These are phyloP conservation scores for Panagrolaimus sp. DNA, from an alignment of 1,140 invertebrate species.

Conservation along the genomic window DNA sequence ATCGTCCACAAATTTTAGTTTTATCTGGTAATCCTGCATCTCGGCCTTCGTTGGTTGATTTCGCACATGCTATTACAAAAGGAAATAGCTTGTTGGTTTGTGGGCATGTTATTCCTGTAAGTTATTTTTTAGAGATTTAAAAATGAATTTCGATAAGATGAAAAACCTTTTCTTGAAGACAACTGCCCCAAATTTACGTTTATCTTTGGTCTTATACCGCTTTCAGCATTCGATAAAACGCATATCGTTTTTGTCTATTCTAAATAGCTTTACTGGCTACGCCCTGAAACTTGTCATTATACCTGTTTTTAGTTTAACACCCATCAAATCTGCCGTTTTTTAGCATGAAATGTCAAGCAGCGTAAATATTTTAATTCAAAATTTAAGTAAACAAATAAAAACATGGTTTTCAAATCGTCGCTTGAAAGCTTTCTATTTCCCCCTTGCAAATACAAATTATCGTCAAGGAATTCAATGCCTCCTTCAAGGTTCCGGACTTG, in stretches of 20 bases:
- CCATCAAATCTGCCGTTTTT: too few species aligned
- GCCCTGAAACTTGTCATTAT: too few species aligned
- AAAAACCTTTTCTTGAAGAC: not conserved
- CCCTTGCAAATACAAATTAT: slow-evolving; percentile 15
- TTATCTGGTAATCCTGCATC: slow-evolving; percentile 75
- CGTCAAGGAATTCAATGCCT: slow-evolving; percentile 21
- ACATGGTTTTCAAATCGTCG: slow-evolving; percentile 19
- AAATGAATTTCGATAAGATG: too few species aligned
- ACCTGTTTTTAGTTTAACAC: too few species aligned
- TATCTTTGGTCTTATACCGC: too few species aligned
- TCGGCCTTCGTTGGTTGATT: slow-evolving; percentile 77
- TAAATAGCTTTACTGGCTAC: too few species aligned
- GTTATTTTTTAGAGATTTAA: slow-evolving; percentile 17
- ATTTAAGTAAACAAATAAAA: slow-evolving; percentile 17
- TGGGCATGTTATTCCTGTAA: slow-evolving; percentile 76
- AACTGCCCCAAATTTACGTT: too few species aligned
- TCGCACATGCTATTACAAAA: slow-evolving; percentile 80
- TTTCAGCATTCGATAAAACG: too few species aligned
- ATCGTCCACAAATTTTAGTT: slow-evolving; percentile 76
- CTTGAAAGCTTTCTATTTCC: slow-evolving; percentile 20
- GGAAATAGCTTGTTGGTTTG: slow-evolving; percentile 82
- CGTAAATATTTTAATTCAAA: slow-evolving; percentile 18
- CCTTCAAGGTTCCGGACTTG: slow-evolving; percentile 68
- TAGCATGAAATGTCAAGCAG: slow-evolving; percentile 21
- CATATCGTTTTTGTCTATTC: too few species aligned